Percentiles rank a stretch among this genome's conserved stretches.
phyloP scores from a whole-genome alignment of 1,140 invertebrate species.

The Sitophilus oryzae region DNA sequence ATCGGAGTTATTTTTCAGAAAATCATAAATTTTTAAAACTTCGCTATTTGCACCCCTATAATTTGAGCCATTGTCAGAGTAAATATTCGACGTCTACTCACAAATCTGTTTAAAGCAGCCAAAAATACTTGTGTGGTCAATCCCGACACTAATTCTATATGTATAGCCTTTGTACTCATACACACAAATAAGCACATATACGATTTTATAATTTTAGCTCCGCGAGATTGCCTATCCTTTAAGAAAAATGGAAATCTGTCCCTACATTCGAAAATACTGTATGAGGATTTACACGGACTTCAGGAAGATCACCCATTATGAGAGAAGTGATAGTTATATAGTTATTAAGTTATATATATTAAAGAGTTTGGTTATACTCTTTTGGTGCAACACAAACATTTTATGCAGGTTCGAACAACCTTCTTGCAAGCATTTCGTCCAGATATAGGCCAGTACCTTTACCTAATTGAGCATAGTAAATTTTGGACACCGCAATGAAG shows the following conservation, averaged over 20 bases:
- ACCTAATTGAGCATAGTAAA: conserved; percentile 21
- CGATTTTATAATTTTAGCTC: conserved; percentile 19
- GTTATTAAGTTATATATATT: no score
- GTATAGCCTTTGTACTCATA: no score
- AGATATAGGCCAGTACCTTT: conserved; percentile 24
- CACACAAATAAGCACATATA: no score
- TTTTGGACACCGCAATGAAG: conserved; percentile 34
- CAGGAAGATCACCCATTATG: conserved; percentile 14
- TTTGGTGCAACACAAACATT: conserved; percentile 20
- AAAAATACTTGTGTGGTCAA: no score
- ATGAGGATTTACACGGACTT: conserved; percentile 5
- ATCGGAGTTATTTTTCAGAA: no score
- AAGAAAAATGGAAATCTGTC: conserved; percentile 8
- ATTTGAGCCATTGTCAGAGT: no score
- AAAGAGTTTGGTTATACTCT: conserved; percentile 4
- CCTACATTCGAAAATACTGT: conserved; percentile 29
- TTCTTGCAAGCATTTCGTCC: conserved; percentile 15
- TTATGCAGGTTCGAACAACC: conserved; percentile 7
- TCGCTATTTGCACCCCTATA: no score
- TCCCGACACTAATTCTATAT: no score
- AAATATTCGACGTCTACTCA: no score
- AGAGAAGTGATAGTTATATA: no score
- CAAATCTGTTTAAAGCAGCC: no score
- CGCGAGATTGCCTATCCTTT: conserved; percentile 1
- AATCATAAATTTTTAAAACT: no score